Base-by-base conservation (phyloP, 2,113 vertebrate species). In the Amia ocellicauda region DNA sequence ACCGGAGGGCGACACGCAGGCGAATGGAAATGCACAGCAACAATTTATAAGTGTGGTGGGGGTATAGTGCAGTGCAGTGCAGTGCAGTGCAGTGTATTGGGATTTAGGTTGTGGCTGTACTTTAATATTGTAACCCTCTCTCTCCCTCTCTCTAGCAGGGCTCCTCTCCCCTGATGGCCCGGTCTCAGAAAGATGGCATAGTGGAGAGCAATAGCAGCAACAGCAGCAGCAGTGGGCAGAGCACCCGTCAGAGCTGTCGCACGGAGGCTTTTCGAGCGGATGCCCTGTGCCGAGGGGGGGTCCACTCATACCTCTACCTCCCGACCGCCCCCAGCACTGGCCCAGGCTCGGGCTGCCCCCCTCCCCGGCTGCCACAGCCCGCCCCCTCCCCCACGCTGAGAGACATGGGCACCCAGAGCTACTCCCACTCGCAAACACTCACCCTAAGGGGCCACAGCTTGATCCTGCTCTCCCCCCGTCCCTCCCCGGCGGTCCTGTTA, bases 151-250 rank as follows among this genome's bases (percentile, higher is more conserved):
- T n/a, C n/a, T n/a, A n/a, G n/a, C n/a, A n/a, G n/a, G n/a, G n/a
- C n/a, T n/a, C n/a, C n/a, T n/a, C n/a, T 24, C 40, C 58, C 70
- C 75, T 72, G 61, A 89, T 89, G 87, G 87, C 87, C 70, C 81
- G 83, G 16, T 79, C 85, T 57, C 82, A 86, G 69, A 85, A 79
- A 23, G 80, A 85, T 71, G 79, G 50, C 3, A 67, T 67, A 0
- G 80, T 66, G 40, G 81, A 79, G 24, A 64, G 73, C 2, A 70
- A 61, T 43, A 76, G 60, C 50, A 36, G 56, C 54, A 50, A 3
- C 63, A 69, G 60, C 66, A 66, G 73, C 64, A 69, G 70, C 62
- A 76, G 80, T 73, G 23, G 69, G 60, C 68, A 49, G 7, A 13
- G 56, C 2, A 31, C 27, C 0, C 76, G 66, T 51, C 75, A 57